Conservation (phyloP, 2,888 invertebrate genomes). For the Electrophaes corylata region DNA sequence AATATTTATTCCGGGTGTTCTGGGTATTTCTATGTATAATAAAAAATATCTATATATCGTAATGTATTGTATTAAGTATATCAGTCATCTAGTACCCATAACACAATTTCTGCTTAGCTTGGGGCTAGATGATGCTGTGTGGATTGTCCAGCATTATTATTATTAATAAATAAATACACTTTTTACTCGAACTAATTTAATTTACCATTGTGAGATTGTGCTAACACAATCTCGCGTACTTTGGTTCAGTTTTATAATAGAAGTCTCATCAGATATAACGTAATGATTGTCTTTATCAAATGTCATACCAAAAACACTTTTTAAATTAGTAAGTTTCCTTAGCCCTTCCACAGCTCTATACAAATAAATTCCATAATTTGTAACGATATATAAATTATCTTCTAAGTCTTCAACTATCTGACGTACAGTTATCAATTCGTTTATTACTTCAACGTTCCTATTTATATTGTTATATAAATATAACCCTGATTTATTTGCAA, state of each 20-base stretch:
- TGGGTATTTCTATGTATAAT: too few relatives aligned
- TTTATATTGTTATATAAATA: conserved; percentile 54
- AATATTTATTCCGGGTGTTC: too few relatives aligned
- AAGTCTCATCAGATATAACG: conserved; percentile 60
- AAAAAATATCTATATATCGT: too few relatives aligned
- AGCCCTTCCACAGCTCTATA: conserved; percentile 43
- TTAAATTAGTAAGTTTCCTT: conserved; percentile 53
- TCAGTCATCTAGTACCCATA: too few relatives aligned
- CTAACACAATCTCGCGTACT: conserved; percentile 50
- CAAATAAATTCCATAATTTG: conserved; percentile 58
- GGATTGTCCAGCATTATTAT: too few relatives aligned
- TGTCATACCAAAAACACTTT: conserved; percentile 57
- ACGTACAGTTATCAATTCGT: conserved; percentile 56
- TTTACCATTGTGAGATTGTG: conserved; percentile 2
- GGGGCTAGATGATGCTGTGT: too few relatives aligned
- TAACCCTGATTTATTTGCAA: conserved; percentile 62
- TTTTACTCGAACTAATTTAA: too few relatives aligned
- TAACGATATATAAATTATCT: conserved; percentile 58
- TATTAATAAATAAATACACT: too few relatives aligned
- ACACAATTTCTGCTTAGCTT: too few relatives aligned
- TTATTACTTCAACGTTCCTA: conserved; percentile 43
- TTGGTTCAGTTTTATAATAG: conserved; percentile 52
- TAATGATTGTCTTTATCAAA: conserved; percentile 67
- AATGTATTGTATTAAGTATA: too few relatives aligned
- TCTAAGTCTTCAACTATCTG: conserved; percentile 66